These are phyloP conservation scores for Aphaenogaster ashmeadi DNA, from an alignment of 1,140 invertebrate genomes.

Conservation along the genomic window DNA sequence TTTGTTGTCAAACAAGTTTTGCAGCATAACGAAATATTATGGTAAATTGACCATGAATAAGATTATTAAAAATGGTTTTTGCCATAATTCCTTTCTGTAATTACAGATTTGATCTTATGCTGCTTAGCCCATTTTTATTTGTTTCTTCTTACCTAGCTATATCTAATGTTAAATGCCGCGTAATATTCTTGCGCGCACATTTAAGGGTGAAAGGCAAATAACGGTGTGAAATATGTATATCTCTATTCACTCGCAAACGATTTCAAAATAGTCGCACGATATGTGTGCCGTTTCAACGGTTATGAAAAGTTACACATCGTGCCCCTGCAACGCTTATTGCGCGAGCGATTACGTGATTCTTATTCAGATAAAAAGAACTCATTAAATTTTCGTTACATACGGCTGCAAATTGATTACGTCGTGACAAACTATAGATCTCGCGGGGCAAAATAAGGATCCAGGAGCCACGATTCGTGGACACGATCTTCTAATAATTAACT, in stretches of 20 bases:
- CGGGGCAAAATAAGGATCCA: conserved; percentile 41
- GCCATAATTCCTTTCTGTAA: neutral
- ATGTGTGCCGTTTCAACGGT: conserved; percentile 21
- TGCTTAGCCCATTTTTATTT: neutral
- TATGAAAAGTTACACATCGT: conserved; percentile 37
- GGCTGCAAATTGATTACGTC: conserved; percentile 45
- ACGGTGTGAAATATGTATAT: conserved; percentile 18
- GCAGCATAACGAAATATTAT: neutral
- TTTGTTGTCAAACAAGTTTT: neutral
- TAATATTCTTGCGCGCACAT: neutral
- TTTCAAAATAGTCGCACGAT: conserved; percentile 53
- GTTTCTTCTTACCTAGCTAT: neutral
- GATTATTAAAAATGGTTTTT: neutral
- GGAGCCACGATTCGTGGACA: neutral
- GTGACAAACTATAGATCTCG: conserved; percentile 47
- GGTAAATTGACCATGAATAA: neutral
- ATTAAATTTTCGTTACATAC: conserved; percentile 68
- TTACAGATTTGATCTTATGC: neutral
- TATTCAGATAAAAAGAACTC: conserved; percentile 47
- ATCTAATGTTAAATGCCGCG: conserved; percentile 19
- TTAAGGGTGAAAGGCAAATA: conserved; percentile 25
- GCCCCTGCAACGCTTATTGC: conserved; percentile 38
- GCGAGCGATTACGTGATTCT: conserved; percentile 56
- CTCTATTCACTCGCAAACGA: conserved; percentile 18
- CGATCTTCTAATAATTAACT: conserved; percentile 15